These are phyloP conservation scores for Trissoscelio sp. DNA, from an alignment of 2,888 invertebrate species.

Conservation along the genomic window DNA sequence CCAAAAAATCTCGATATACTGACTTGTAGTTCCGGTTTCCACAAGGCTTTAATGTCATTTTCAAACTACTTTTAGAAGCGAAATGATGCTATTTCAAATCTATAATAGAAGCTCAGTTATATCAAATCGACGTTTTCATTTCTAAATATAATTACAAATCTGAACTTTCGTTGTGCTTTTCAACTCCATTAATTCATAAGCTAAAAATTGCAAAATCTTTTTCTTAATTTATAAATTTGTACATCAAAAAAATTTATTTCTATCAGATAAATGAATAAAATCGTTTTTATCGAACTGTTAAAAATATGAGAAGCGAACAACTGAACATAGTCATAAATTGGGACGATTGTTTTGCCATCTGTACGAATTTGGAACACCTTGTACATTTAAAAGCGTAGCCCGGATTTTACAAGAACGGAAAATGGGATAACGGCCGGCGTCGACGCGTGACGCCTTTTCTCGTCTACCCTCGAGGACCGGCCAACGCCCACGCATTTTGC, in stretches of 20 bases:
- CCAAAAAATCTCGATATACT: background rate
- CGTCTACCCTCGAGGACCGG: slow-evolving; percentile 66
- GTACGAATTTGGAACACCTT: slow-evolving; percentile 43
- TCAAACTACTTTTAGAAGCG: background rate
- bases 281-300: background rate
- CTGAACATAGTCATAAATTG: slow-evolving; percentile 28
- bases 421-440: slow-evolving; percentile 66
- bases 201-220: too few relatives aligned
- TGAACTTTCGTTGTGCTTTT: too few relatives aligned
- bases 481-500: slow-evolving; percentile 73
- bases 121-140: too few relatives aligned
- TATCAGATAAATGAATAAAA: background rate
- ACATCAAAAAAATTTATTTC: too few relatives aligned
- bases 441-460: slow-evolving; percentile 69
- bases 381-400: slow-evolving; percentile 21
- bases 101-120: background rate
- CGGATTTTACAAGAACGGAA: slow-evolving; percentile 66
- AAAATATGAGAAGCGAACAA: background rate
- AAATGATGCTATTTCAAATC: background rate
- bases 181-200: too few relatives aligned
- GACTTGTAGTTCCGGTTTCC: slow-evolving; percentile 5
- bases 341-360: slow-evolving; percentile 61
- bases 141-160: background rate
- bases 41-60: slow-evolving; percentile 4
- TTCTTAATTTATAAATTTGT: too few relatives aligned